Base-by-base conservation (phyloP, 2,797 vertebrate species). In the Cyclura pinguis region DNA sequence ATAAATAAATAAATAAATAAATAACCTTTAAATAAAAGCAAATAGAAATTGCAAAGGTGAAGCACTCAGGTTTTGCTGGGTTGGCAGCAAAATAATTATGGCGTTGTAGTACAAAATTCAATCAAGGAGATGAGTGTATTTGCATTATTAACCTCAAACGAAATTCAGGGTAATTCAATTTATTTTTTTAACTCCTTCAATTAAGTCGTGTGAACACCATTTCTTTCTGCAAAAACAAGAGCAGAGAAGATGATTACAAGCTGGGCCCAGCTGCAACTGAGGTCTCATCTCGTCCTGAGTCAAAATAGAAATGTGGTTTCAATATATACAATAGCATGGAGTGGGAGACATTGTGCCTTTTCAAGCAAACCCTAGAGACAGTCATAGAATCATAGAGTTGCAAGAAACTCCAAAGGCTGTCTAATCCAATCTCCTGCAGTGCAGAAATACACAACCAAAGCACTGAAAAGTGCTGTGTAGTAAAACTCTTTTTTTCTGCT, bases 111-210 rank as follows among this genome's bases (percentile, higher is more conserved):
- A 90, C 89, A 91, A 57, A 93, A 82, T 73, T 52, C 92, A 92
- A 5, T n/a, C 80, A 94, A 62, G 78, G 59, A 62, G 5, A 7
- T 47, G 0, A 27, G 32, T 1, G 18, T 64, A 27, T 77, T 91
- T 78, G 52, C 90, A 85, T 93, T 88, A 91, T 88, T 67, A 92
- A 90, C 4, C 90, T 57, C 57, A 55, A 10, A 57, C 77, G 91
- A 90, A 93, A 93, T 91, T 83, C 78, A 57, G 55, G 80, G 76
- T 91, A 93, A 93, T 91, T 94, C 52, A 93, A 95, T 91, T 86
- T 91, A 76, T 92, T 74, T 92, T 74, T 9, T 89, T 89, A 92
- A 92, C 90, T 94, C 88, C 50, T 91, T 88, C 86, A 6, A 83
- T 89, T 88, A 85, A 92, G 91, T 87, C 80, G 32, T 32, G n/a